phyloP scores from a whole-genome alignment of 2,888 invertebrate genomes.

The Sarcophaga caerulescens region DNA sequence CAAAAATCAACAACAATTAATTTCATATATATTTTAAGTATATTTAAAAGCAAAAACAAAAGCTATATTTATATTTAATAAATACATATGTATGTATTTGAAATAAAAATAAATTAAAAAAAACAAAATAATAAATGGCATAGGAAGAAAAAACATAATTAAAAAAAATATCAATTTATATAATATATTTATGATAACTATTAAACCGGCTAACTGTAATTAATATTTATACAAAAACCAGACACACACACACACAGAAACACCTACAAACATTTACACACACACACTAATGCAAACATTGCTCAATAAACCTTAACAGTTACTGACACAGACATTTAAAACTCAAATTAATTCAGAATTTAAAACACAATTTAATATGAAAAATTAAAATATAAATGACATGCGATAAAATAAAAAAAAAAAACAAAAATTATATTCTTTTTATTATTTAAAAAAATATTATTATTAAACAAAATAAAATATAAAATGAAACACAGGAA shows the following conservation, averaged over 20 bases:
- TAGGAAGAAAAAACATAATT: constrained; percentile 10
- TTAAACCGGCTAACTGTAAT: no score
- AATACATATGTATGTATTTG: neutral
- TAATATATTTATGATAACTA: no score
- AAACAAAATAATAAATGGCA: neutral
- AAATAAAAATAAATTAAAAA: constrained; percentile 2
- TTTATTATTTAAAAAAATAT: neutral
- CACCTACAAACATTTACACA: neutral
- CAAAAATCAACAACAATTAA: no score
- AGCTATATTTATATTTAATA: neutral
- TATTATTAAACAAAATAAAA: constrained; percentile 8
- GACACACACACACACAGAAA: neutral
- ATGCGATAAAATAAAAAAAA: neutral
- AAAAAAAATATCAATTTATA: neutral
- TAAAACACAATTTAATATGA: no score
- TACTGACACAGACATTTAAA: no score
- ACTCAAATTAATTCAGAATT: no score
- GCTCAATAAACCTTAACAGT: no score
- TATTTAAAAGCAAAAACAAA: no score
- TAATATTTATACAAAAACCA: neutral
- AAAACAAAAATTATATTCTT: constrained; percentile 1
- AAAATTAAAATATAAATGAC: no score
- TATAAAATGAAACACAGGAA: constrained; percentile 4
- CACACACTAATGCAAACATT: no score
- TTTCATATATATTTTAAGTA: no score